A percentile compares a stretch with the other conserved stretches of the same genome.
Conservation (phyloP, 2,113 vertebrate genomes). For the Siphamia tubifer region DNA sequence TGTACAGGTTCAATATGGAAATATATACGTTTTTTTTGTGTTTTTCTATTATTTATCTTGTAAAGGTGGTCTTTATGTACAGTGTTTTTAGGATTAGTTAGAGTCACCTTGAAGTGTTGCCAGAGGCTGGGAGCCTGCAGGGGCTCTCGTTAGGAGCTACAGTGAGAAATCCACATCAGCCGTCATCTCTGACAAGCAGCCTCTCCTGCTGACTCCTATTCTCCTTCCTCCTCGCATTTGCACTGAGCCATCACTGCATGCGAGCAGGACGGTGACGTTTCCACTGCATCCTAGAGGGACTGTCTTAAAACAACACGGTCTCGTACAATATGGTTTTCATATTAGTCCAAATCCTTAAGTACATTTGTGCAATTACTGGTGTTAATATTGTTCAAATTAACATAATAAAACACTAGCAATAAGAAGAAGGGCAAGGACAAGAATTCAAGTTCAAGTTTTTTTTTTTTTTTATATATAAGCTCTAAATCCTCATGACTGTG, state of each 20-base stretch:
- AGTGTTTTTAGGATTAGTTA: constrained; percentile 25
- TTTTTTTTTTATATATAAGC: no score
- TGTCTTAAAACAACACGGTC: not conserved
- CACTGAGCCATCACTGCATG: not conserved
- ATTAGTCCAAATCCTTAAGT: no score
- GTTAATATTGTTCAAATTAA: no score
- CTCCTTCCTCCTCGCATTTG: not conserved
- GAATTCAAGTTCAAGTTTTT: no score
- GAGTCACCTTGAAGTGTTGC: constrained; percentile 49
- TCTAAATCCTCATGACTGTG: no score
- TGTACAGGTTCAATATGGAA: not conserved
- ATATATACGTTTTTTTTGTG: constrained; percentile 9
- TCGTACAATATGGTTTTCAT: not conserved
- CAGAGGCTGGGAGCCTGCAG: constrained; percentile 30
- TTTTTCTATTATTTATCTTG: constrained; percentile 31
- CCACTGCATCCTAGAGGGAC: not conserved
- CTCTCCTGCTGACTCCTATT: constrained; percentile 24
- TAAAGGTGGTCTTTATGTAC: constrained; percentile 19
- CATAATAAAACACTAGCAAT: no score
- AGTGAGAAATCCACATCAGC: constrained; percentile 39
- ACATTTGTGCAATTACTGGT: no score
- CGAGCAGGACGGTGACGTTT: no score
- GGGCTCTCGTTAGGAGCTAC: constrained; percentile 45
- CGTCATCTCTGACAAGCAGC: constrained; percentile 24
- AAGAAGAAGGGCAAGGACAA: no score